Evolutionary conservation across 2,888 invertebrate genomes (phyloP).

Genomic region (Sarcophaga variegata): DNA sequence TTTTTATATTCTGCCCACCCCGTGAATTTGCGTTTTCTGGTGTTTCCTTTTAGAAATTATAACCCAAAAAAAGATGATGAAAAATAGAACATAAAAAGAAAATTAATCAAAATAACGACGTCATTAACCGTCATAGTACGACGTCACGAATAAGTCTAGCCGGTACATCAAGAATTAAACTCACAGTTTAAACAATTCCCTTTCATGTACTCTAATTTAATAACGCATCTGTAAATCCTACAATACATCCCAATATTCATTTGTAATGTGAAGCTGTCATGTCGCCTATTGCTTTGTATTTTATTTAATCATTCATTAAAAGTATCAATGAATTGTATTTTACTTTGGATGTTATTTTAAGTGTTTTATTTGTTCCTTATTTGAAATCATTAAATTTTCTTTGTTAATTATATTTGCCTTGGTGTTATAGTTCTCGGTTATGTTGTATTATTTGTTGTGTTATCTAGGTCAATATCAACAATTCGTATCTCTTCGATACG

Average conservation of each 20-base stretch:
- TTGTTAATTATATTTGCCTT: background rate
- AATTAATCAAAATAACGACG: constrained; percentile 30
- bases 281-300: background rate
- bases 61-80: constrained; percentile 39
- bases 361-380: background rate
- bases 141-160: constrained; percentile 50
- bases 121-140: constrained; percentile 27
- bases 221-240: too few species aligned
- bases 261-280: too few species aligned
- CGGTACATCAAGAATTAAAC: background rate
- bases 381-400: background rate
- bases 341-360: too few species aligned
- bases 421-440: background rate
- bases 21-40: constrained; percentile 62
- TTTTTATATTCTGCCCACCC: constrained; percentile 44
- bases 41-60: constrained; percentile 13
- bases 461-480: constrained; percentile 59
- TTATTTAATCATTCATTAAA: background rate
- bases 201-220: background rate
- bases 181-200: background rate
- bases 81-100: background rate
- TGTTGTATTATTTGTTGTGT: background rate
- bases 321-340: background rate
- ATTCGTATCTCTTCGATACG: constrained; percentile 19
- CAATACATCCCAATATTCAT: too few species aligned